Conservation (phyloP, 2,113 vertebrate species). For the Petaurus breviceps region DNA sequence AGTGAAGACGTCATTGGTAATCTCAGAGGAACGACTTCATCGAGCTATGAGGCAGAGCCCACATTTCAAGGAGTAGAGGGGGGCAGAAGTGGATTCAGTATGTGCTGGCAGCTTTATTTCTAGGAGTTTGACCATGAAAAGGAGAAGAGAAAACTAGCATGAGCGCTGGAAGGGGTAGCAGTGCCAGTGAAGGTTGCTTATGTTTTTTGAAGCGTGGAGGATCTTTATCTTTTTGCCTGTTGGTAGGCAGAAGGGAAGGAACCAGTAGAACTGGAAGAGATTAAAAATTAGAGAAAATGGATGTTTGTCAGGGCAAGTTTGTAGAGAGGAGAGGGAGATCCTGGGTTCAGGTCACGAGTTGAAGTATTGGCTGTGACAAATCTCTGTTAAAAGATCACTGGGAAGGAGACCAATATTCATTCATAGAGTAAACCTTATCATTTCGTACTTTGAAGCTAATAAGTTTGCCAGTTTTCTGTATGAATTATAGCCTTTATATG, state of each 20-base stretch:
- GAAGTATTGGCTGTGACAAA: background rate
- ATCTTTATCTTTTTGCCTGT: background rate
- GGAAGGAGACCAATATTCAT: slow-evolving; percentile 45
- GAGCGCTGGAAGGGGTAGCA: background rate
- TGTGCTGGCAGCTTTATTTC: background rate
- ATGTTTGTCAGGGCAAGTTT: background rate
- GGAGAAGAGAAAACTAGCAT: background rate
- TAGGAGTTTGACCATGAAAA: background rate
- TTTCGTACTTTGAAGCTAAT: slow-evolving; percentile 46
- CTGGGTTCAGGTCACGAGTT: background rate
- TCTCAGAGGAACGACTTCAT: background rate
- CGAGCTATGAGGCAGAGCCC: background rate
- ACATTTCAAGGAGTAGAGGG: background rate
- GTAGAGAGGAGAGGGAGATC: background rate
- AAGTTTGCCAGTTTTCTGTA: slow-evolving; percentile 40
- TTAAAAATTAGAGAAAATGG: background rate
- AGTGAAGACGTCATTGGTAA: too few relatives aligned
- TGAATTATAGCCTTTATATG: slow-evolving; percentile 2
- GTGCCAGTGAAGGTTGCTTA: background rate
- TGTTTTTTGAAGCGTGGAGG: background rate
- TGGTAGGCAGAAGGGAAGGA: background rate
- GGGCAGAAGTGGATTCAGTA: background rate
- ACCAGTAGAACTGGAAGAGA: background rate
- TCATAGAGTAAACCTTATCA: slow-evolving; percentile 49
- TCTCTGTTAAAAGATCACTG: slow-evolving; percentile 49